Evolutionary conservation across 2,888 invertebrate species (phyloP).

Genomic region (Tachina grossa): DNA sequence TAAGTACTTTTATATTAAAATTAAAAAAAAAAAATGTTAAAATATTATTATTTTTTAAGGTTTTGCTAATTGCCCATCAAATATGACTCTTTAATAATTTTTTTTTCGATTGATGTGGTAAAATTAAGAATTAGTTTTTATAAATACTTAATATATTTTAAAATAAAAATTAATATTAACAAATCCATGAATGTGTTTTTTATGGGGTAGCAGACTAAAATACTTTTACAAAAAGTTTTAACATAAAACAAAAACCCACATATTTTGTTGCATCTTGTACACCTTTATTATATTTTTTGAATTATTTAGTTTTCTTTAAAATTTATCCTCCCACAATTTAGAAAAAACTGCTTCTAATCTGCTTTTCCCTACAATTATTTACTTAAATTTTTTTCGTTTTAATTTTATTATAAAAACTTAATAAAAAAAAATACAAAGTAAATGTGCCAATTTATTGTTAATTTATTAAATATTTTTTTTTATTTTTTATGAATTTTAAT

Average conservation of each 20-base stretch:
- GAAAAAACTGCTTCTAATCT: constrained; percentile 62
- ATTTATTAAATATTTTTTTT: constrained; percentile 20
- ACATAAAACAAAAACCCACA: constrained; percentile 49
- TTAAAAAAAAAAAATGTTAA: background rate
- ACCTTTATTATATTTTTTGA: constrained; percentile 62
- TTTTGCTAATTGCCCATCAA: constrained; percentile 48
- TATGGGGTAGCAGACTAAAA: constrained; percentile 83
- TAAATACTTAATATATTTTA: background rate
- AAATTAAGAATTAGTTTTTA: constrained; percentile 23
- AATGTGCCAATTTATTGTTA: constrained; percentile 46
- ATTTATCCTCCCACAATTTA: constrained; percentile 29
- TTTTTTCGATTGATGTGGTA: constrained; percentile 68
- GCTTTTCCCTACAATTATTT: constrained; percentile 52
- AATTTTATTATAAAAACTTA: constrained; percentile 67
- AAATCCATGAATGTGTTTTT: constrained; percentile 65
- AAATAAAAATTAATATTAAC: constrained; percentile 65
- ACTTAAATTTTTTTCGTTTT: background rate
- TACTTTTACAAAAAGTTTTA: constrained; percentile 37
- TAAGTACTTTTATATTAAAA: background rate
- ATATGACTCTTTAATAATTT: constrained; percentile 52
- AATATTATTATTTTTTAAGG: background rate
- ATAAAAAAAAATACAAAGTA: constrained; percentile 69
- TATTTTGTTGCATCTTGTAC: constrained; percentile 69
- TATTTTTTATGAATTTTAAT: constrained; percentile 29
- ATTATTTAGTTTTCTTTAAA: constrained; percentile 51